Percentiles rank a stretch among this genome's conserved stretches.
Conservation (phyloP, 2,113 vertebrate species). For the Cottus gobio region DNA sequence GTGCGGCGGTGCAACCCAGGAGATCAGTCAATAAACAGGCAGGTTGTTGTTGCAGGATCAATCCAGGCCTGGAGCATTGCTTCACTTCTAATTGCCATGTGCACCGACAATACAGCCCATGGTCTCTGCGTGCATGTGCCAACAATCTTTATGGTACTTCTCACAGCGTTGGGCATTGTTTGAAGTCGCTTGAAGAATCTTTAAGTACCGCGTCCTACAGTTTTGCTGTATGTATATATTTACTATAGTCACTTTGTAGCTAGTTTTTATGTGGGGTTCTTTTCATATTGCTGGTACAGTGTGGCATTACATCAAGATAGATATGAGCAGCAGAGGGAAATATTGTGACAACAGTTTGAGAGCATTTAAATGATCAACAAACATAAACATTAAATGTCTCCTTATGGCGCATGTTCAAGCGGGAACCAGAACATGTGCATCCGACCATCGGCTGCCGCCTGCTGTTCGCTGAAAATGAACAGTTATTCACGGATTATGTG, state of each 20-base stretch:
- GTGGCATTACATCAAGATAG: not conserved
- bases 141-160: constrained; percentile 40
- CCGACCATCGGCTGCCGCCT: constrained; percentile 12
- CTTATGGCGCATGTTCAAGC: constrained; percentile 3
- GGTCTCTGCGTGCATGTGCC: constrained; percentile 28
- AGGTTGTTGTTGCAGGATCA: constrained; percentile 78
- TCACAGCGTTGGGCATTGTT: not conserved
- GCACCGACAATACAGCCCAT: constrained; percentile 42
- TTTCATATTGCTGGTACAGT: not conserved
- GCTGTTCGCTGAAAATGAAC: constrained; percentile 22
- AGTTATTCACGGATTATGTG: constrained; percentile 1
- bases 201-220: not conserved
- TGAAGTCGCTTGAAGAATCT: not conserved
- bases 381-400: constrained; percentile 2
- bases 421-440: constrained; percentile 4
- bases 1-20: constrained; percentile 56
- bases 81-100: constrained; percentile 75
- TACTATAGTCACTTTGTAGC: not conserved
- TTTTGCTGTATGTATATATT: not conserved
- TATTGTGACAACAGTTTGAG: not conserved
- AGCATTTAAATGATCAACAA: constrained; percentile 2
- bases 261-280: not conserved
- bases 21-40: constrained; percentile 77
- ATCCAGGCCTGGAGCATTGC: constrained; percentile 65
- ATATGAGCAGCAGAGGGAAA: not conserved